These are phyloP conservation scores for Conus canariensis DNA, from an alignment of 2,888 invertebrate genomes.

Conservation along the genomic window DNA sequence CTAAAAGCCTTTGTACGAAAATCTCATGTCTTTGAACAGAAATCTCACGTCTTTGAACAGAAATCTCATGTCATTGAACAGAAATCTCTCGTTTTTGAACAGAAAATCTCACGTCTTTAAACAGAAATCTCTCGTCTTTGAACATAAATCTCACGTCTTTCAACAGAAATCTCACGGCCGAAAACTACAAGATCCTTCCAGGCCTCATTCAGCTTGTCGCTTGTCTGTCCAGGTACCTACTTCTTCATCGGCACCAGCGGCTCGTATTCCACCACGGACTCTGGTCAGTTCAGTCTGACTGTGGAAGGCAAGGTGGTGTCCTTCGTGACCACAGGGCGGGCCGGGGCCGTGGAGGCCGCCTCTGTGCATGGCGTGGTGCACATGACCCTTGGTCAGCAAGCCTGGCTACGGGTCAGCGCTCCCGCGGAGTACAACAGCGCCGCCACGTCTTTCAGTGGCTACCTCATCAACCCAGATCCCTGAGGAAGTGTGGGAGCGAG, in stretches of 20 bases:
- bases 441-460: slow-evolving; percentile 22
- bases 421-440: background rate
- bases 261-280: background rate
- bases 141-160: too few relatives aligned
- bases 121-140: too few relatives aligned
- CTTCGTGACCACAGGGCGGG: background rate
- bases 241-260: slow-evolving; percentile 28
- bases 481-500: background rate
- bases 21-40: too few relatives aligned
- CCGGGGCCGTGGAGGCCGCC: background rate
- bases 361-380: slow-evolving; percentile 14
- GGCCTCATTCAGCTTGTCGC: too few relatives aligned
- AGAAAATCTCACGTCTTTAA: too few relatives aligned
- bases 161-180: too few relatives aligned
- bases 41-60: too few relatives aligned
- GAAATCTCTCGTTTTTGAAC: too few relatives aligned
- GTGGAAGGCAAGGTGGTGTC: slow-evolving; percentile 15
- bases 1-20: too few relatives aligned
- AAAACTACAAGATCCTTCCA: too few relatives aligned
- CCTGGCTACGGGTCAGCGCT: slow-evolving; percentile 2
- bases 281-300: slow-evolving; percentile 6
- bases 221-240: background rate
- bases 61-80: too few relatives aligned
- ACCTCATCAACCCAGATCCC: background rate
- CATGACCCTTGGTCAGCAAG: background rate